phyloP scores from a whole-genome alignment of 2,888 invertebrate genomes.

The Drosophila fungiperda region DNA sequence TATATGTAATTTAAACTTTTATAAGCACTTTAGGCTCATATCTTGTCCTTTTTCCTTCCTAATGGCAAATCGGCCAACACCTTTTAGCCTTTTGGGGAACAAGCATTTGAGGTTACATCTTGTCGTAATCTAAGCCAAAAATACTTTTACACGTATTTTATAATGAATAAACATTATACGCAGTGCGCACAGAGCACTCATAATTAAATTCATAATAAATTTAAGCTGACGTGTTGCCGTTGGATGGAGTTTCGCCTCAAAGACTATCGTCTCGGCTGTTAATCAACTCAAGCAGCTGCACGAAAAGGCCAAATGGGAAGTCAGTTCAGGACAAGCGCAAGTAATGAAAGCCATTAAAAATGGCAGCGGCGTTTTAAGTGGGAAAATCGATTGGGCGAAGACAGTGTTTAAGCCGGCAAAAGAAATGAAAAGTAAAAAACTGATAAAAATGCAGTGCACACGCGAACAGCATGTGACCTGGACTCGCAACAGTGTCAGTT shows the following conservation, averaged over 20 bases:
- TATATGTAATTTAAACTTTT: neutral
- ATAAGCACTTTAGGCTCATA: too few species aligned
- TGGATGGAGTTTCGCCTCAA: slow-evolving; percentile 32
- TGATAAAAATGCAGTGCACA: slow-evolving; percentile 57
- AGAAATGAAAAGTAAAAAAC: slow-evolving; percentile 64
- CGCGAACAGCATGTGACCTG: slow-evolving; percentile 32
- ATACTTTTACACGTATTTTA: slow-evolving; percentile 22
- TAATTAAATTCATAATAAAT: slow-evolving; percentile 69
- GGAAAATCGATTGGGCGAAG: slow-evolving; percentile 65
- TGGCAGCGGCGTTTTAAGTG: slow-evolving; percentile 60
- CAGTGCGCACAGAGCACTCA: slow-evolving; percentile 15
- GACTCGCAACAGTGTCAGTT: slow-evolving; percentile 27
- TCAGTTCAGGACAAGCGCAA: slow-evolving; percentile 49
- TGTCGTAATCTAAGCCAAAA: neutral
- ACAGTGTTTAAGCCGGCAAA: slow-evolving; percentile 20
- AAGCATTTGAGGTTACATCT: neutral
- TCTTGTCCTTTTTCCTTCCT: neutral
- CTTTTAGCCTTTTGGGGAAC: slow-evolving; percentile 22
- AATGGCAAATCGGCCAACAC: neutral
- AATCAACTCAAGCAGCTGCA: slow-evolving; percentile 66
- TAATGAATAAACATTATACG: slow-evolving; percentile 52
- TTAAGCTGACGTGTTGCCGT: slow-evolving; percentile 41
- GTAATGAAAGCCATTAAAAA: slow-evolving; percentile 79
- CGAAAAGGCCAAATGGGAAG: slow-evolving; percentile 22
- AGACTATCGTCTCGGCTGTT: slow-evolving; percentile 52